Evolutionary conservation across 2,797 vertebrate genomes (phyloP).

Genomic region (Chiloscyllium punctatum): DNA sequence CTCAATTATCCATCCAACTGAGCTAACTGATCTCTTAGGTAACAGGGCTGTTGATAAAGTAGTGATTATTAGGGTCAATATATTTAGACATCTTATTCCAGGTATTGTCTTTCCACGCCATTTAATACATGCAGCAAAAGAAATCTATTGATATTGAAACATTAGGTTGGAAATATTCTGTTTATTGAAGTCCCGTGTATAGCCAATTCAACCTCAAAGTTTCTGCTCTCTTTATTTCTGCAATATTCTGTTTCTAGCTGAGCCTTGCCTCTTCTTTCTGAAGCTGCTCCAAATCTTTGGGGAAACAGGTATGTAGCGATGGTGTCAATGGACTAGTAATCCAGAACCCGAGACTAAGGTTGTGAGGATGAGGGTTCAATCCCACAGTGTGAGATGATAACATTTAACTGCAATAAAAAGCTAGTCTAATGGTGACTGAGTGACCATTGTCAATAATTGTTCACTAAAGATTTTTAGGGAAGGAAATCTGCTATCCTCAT

Average conservation of each 20-base stretch:
- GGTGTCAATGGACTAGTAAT: too few species aligned
- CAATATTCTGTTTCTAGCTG: neutral
- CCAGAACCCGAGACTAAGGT: too few species aligned
- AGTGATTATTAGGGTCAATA: neutral
- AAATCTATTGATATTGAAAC: neutral
- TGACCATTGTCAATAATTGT: too few species aligned
- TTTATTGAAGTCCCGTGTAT: neutral
- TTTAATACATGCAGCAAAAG: neutral
- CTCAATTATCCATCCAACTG: too few species aligned
- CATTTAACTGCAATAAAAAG: too few species aligned
- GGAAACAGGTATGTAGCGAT: too few species aligned
- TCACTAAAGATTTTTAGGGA: too few species aligned
- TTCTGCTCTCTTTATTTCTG: neutral
- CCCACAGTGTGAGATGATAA: too few species aligned
- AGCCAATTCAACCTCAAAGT: neutral
- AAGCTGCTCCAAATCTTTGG: neutral
- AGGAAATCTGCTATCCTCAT: too few species aligned
- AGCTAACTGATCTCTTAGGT: neutral
- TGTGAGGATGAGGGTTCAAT: too few species aligned
- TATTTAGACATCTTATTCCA: too few species aligned
- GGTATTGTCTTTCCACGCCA: neutral
- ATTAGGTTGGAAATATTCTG: neutral
- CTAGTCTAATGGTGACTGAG: too few species aligned
- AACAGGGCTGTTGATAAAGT: neutral
- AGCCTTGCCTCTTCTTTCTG: neutral